A percentile compares a stretch with the other conserved stretches of the same genome.
phyloP scores from a whole-genome alignment of 1,140 invertebrate genomes.

The Bilobella aurantiaca region DNA sequence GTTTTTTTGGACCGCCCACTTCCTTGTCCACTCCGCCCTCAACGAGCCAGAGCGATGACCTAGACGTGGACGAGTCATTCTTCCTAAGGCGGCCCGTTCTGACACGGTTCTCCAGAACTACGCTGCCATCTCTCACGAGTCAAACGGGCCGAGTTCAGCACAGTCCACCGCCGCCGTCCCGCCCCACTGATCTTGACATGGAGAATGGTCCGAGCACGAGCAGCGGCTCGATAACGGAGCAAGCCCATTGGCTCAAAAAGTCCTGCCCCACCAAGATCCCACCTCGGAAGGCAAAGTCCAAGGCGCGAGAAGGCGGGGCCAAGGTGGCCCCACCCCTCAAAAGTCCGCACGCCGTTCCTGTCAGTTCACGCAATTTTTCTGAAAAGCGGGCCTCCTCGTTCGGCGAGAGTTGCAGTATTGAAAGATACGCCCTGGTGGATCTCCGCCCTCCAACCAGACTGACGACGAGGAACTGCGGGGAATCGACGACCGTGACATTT shows the following conservation, averaged over 20 bases:
- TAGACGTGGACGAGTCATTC: neutral
- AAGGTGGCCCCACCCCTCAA: neutral
- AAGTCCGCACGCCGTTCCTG: neutral
- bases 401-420: conserved; percentile 66
- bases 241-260: neutral
- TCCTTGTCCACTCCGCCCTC: neutral
- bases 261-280: neutral
- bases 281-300: neutral
- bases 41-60: neutral
- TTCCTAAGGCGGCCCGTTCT: neutral
- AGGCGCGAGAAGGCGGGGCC: neutral
- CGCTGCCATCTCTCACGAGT: neutral
- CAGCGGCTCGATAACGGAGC: neutral
- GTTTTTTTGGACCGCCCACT: neutral
- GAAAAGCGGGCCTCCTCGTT: conserved; percentile 53
- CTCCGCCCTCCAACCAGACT: no score
- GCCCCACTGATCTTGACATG: neutral
- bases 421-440: no score
- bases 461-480: no score
- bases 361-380: conserved; percentile 41
- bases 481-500: no score
- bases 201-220: neutral
- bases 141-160: neutral
- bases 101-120: neutral
- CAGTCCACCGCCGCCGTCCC: neutral